Conservation (phyloP, 2,888 invertebrate genomes). For the Achlya flavicornis region DNA sequence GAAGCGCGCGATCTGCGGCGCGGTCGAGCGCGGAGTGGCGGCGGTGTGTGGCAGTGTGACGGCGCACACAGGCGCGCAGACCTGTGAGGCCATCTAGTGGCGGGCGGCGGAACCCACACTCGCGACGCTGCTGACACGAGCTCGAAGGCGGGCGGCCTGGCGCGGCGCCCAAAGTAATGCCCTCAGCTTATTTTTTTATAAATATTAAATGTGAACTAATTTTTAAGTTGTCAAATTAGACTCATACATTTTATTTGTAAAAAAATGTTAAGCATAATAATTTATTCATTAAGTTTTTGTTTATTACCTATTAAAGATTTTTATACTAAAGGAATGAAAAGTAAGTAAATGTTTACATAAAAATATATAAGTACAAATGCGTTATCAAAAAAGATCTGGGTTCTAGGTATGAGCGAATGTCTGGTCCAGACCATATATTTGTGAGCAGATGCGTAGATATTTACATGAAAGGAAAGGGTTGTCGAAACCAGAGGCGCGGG, state of each 20-base stretch:
- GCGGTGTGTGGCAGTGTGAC: conserved; percentile 67
- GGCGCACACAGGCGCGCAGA: conserved; percentile 75
- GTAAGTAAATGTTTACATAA: too few species aligned
- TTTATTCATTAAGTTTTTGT: not conserved
- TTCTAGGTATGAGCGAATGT: not conserved
- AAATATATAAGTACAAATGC: too few species aligned
- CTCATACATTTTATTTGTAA: not conserved
- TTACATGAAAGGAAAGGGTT: conserved; percentile 55
- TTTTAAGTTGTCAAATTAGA: not conserved
- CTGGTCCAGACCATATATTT: conserved; percentile 4
- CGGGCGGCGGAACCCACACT: conserved; percentile 66
- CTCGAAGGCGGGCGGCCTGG: conserved; percentile 62
- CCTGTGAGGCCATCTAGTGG: conserved; percentile 63
- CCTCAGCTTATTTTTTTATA: conserved; percentile 13
- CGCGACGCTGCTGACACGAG: conserved; percentile 39
- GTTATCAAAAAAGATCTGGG: too few species aligned
- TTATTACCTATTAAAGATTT: not conserved
- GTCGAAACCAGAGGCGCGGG: conserved; percentile 67
- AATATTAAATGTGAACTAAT: not conserved
- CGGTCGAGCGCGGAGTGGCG: conserved; percentile 81
- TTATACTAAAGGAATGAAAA: too few species aligned
- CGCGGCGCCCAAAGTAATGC: conserved; percentile 41
- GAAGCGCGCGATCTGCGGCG: conserved; percentile 77
- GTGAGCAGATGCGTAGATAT: not conserved
- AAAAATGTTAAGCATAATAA: not conserved